Conservation (phyloP, 2,113 vertebrate species). For the Leiothrix lutea region DNA sequence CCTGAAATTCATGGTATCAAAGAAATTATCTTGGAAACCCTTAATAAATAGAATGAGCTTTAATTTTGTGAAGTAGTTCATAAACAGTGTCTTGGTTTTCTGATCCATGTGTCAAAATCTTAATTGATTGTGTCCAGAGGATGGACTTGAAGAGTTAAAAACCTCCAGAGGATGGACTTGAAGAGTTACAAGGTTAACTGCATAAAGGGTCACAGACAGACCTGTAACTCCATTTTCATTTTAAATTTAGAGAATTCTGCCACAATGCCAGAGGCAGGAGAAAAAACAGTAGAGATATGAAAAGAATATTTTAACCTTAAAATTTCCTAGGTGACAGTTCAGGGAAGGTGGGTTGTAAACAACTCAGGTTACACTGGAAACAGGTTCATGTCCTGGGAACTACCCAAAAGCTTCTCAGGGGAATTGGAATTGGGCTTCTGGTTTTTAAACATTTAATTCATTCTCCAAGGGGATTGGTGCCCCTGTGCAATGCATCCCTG, state of each 20-base stretch:
- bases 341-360: not conserved
- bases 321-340: not conserved
- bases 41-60: not conserved
- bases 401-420: not conserved
- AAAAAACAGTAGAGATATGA: not conserved
- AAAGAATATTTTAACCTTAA: not conserved
- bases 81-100: accelerated
- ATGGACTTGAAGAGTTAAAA: not conserved
- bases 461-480: not conserved
- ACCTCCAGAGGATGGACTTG: not conserved
- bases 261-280: not conserved
- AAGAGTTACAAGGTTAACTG: not conserved
- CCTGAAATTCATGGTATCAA: not conserved
- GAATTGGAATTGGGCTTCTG: not conserved
- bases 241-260: not conserved
- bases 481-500: not conserved
- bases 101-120: not conserved
- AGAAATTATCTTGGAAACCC: not conserved
- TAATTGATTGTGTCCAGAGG: not conserved
- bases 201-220: not conserved
- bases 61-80: not conserved
- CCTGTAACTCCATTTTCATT: not conserved
- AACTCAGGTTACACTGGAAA: not conserved
- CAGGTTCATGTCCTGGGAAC: not conserved
- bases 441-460: not conserved